phyloP scores from a whole-genome alignment of 2,888 invertebrate species.

The Mythimna vitellina region DNA sequence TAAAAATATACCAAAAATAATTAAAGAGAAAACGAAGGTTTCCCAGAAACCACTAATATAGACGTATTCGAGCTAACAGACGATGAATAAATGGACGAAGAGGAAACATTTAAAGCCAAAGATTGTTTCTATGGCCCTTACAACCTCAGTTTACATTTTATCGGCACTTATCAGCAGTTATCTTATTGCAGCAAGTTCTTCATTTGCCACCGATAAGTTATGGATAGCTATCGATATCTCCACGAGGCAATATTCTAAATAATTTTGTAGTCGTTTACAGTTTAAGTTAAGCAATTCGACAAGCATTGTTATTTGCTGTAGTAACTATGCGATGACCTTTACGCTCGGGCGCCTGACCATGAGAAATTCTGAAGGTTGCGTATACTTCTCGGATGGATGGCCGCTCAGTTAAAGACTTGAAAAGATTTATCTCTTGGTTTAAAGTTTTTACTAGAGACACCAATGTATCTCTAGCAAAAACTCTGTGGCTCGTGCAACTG shows the following conservation, averaged over 20 bases:
- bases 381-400: slow-evolving; percentile 76
- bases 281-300: slow-evolving; percentile 69
- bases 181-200: slow-evolving; percentile 71
- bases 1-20: slow-evolving; percentile 6
- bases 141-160: slow-evolving; percentile 51
- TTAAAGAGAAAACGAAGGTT: neutral
- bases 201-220: slow-evolving; percentile 70
- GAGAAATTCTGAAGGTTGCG: slow-evolving; percentile 85
- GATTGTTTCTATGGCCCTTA: slow-evolving; percentile 46
- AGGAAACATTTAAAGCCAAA: slow-evolving; percentile 13
- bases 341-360: slow-evolving; percentile 85
- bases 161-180: slow-evolving; percentile 65
- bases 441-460: slow-evolving; percentile 11
- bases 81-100: slow-evolving; percentile 9
- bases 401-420: slow-evolving; percentile 52
- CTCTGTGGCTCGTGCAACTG: slow-evolving; percentile 24
- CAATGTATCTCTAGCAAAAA: slow-evolving; percentile 14
- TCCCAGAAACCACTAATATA: neutral
- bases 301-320: slow-evolving; percentile 77
- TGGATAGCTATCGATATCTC: slow-evolving; percentile 65
- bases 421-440: slow-evolving; percentile 38
- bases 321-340: slow-evolving; percentile 83
- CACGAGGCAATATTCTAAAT: slow-evolving; percentile 58
- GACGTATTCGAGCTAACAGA: slow-evolving; percentile 2
- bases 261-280: slow-evolving; percentile 62